Evolutionary conservation across 2,888 invertebrate species (phyloP), one percentile per base, ranked within the genome.

Genomic region (Yponomeuta sedellus): DNA sequence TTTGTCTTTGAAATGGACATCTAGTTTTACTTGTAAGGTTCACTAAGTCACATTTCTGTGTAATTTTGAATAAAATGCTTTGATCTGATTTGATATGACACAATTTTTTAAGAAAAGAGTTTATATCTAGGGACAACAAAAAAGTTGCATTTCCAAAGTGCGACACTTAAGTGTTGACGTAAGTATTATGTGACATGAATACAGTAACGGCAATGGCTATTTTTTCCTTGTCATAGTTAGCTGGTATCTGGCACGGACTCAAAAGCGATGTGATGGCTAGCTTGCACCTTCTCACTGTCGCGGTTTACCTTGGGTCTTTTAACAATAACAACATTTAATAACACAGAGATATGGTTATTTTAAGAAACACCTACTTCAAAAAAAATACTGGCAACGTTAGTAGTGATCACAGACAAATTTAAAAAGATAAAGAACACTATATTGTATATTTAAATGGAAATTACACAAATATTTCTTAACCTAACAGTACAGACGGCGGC

Each of bases 221-320:
- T 90, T 88, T 88, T 88, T 85, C 81, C 82, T 80, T 78, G 81
- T 80, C 82, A 82, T 80, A 79, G 83, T 83, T 83, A 76, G 82
- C 81, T 83, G 79, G 73, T 66, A 77, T 74, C 81, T 90, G 90
- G 89, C 90, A 82, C 75, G 66, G 70, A 71, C 70, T 83, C 90
- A 89, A 88, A 83, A 82, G 76, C 76, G 75, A 75, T 74, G 75
- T 73, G 74, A 69, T 73, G 74, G 22, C 44, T 63, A 22, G 63
- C 20, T 52, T 63, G 63, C 63, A 40, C 40, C 63, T 63, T 10
- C 20, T 40, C 19, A 5, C 40, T 19, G 39, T 63, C 40, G 39
- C 63, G 39, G 40, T 63, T 63, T 62, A 40, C 62, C 63, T 63
- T 63, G 63, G 19, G 40, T n/a, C 16, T 28, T 28, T n/a, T 61